These are phyloP conservation scores for Apotomis turbidana DNA, from an alignment of 2,888 invertebrate species.

Conservation along the genomic window DNA sequence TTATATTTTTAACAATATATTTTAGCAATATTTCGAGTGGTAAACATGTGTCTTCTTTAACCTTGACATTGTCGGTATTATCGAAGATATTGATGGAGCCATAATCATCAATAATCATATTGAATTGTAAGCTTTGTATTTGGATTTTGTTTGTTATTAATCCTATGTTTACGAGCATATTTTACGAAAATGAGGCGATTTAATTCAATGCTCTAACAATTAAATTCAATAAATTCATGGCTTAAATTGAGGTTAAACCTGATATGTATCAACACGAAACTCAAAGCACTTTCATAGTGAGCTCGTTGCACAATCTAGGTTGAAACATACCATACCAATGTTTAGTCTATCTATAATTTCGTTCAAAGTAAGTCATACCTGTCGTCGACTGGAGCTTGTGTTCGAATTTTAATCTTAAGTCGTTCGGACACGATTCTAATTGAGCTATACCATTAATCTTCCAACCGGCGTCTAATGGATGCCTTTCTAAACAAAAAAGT, in stretches of 20 bases:
- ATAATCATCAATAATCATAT: too few species aligned
- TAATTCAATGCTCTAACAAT: not conserved
- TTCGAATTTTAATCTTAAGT: constrained; percentile 30
- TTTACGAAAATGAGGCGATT: not conserved
- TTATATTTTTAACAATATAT: too few species aligned
- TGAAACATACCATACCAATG: constrained; percentile 31
- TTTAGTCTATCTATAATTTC: constrained; percentile 34
- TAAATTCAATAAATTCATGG: constrained; percentile 11
- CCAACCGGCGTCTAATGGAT: constrained; percentile 16
- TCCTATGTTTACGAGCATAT: not conserved
- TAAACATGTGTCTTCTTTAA: too few species aligned
- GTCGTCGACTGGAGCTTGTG: constrained; percentile 12
- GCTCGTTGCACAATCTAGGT: constrained; percentile 35
- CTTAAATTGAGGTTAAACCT: constrained; percentile 1
- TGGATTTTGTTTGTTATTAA: constrained; percentile 10
- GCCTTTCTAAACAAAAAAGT: constrained; percentile 31
- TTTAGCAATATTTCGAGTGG: too few species aligned
- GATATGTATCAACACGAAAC: constrained; percentile 16
- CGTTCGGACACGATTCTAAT: constrained; percentile 3
- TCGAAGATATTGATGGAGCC: too few species aligned
- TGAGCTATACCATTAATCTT: constrained; percentile 8
- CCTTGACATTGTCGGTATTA: too few species aligned
- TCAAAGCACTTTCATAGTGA: constrained; percentile 19
- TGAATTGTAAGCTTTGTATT: not conserved
- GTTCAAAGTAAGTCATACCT: constrained; percentile 33